These are phyloP conservation scores for Xyrichtys novacula DNA, from an alignment of 2,797 vertebrate species.

Conservation along the genomic window DNA sequence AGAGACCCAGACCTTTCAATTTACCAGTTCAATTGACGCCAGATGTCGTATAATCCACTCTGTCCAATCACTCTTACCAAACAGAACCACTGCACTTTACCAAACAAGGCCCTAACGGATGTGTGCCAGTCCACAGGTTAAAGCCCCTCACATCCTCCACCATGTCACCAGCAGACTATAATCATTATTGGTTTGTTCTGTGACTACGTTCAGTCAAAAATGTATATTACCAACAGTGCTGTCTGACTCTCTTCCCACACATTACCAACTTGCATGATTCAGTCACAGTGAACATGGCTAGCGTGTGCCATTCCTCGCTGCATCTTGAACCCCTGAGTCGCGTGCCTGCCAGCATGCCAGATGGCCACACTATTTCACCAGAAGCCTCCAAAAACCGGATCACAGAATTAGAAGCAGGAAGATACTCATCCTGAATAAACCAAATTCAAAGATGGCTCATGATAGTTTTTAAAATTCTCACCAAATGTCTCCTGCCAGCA, in stretches of 20 bases:
- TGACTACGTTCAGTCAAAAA: background rate
- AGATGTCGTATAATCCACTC: slow-evolving; percentile 6
- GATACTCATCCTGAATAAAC: background rate
- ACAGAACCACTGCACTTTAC: slow-evolving; percentile 8
- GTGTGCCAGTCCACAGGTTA: background rate
- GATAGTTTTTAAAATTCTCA: background rate
- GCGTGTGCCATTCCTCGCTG: slow-evolving; percentile 5
- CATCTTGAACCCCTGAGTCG: slow-evolving; percentile 22
- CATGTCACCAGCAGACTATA: background rate
- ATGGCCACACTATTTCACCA: slow-evolving; percentile 25
- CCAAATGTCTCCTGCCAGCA: background rate
- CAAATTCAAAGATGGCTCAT: background rate
- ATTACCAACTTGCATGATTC: slow-evolving; percentile 1
- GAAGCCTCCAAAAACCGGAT: background rate
- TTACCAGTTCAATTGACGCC: slow-evolving; percentile 8
- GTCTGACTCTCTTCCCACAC: slow-evolving; percentile 20
- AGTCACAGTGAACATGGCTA: slow-evolving; percentile 26
- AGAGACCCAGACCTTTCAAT: background rate
- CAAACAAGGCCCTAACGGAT: background rate
- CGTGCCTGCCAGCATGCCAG: slow-evolving; percentile 31
- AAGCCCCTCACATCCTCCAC: background rate
- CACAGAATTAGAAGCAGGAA: background rate
- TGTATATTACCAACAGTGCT: slow-evolving; percentile 8
- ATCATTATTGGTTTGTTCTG: background rate
- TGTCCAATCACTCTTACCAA: background rate